A percentile compares a stretch with the other conserved stretches of the same genome.
Evolutionary conservation across 2,797 vertebrate species (phyloP).

Genomic region (Pelobates cultripes): DNA sequence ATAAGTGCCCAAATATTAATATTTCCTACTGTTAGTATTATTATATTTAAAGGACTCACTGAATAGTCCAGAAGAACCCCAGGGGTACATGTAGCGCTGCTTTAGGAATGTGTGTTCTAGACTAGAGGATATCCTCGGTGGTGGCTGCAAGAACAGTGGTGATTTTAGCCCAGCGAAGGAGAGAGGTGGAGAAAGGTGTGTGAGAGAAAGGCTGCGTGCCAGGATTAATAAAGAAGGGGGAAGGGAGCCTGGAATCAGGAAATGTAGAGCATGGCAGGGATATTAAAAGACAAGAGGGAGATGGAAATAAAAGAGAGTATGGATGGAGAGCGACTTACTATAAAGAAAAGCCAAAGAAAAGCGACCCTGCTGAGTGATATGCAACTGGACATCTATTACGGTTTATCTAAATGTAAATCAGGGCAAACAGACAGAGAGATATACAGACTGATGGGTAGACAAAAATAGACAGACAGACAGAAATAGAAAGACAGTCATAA

Average conservation of each 20-base stretch:
- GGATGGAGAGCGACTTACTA: background rate
- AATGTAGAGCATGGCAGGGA: constrained; percentile 33
- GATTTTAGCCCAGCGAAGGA: constrained; percentile 20
- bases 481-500: constrained; percentile 1
- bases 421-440: constrained; percentile 24
- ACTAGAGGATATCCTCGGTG: no score
- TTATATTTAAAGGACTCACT: no score
- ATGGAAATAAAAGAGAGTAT: background rate
- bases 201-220: constrained; percentile 37
- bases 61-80: no score
- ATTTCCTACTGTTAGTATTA: no score
- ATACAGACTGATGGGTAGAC: background rate
- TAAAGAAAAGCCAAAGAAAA: background rate
- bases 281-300: constrained; percentile 6
- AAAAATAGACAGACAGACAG: background rate
- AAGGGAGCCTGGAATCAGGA: constrained; percentile 27
- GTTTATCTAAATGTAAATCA: no score
- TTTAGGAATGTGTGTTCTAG: background rate
- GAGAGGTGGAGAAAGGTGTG: constrained; percentile 49
- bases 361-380: background rate
- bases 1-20: no score
- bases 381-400: background rate
- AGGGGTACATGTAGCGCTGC: no score
- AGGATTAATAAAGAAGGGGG: constrained; percentile 54
- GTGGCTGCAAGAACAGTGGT: constrained; percentile 17